Conservation (phyloP, 64 coral and sea anemone genomes). For the Montipora cactus region DNA sequence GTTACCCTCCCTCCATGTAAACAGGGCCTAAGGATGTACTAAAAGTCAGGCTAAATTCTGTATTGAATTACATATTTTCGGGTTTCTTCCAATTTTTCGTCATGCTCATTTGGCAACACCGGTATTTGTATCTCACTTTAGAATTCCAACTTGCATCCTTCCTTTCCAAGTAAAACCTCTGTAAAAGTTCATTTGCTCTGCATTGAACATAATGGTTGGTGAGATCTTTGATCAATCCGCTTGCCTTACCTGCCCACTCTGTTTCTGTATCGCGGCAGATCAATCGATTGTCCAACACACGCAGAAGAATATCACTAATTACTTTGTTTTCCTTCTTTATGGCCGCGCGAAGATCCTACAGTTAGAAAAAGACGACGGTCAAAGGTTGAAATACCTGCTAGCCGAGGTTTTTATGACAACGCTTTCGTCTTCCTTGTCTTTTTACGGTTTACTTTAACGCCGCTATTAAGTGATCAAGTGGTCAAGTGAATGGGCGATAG, state of each 20-base stretch:
- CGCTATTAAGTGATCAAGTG: no score
- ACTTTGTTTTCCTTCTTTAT: conserved; percentile 5
- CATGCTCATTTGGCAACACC: conserved; percentile 55
- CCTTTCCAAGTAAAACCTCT: conserved; percentile 49
- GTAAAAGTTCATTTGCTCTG: conserved; percentile 32
- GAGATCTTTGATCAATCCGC: conserved; percentile 44
- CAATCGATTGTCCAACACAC: conserved; percentile 23
- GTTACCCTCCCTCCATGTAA: no score
- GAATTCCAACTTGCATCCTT: conserved; percentile 5
- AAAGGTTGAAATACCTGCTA: not conserved
- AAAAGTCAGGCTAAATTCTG: not conserved
- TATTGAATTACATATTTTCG: not conserved
- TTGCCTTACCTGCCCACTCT: conserved; percentile 16
- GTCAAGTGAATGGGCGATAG: no score
- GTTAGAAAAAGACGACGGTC: not conserved
- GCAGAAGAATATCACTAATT: conserved; percentile 3
- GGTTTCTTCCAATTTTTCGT: conserved; percentile 55
- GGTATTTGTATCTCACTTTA: conserved; percentile 57
- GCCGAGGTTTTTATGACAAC: not conserved
- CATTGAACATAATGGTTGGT: conserved; percentile 38
- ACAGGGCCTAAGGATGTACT: no score
- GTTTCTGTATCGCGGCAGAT: conserved; percentile 34
- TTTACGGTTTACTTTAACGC: no score
- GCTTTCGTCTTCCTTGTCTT: no score
- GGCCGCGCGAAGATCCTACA: not conserved